These are phyloP conservation scores for Alectoris magna DNA, from an alignment of 2,797 vertebrate species.

Conservation along the genomic window DNA sequence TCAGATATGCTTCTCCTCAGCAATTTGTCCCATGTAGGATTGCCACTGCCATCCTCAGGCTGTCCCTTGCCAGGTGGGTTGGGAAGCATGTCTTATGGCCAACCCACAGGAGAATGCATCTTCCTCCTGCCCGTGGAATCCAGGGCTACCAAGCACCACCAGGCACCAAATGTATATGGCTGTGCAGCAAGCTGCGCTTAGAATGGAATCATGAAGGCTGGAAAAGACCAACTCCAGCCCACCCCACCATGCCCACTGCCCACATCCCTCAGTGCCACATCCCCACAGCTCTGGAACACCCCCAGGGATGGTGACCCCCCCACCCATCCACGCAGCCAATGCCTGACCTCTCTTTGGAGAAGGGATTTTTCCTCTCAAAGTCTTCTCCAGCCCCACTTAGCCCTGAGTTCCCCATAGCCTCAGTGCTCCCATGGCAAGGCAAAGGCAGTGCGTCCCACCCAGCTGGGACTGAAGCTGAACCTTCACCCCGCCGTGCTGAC, in stretches of 20 bases:
- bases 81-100: no score
- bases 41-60: not conserved
- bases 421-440: accelerated
- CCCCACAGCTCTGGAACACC: no score
- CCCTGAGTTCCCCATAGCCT: not conserved
- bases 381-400: not conserved
- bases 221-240: no score
- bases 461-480: not conserved
- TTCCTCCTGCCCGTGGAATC: not conserved
- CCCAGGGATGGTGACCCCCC: no score
- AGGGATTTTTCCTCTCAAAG: not conserved
- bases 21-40: no score
- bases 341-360: no score
- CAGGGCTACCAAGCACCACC: not conserved
- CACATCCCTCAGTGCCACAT: no score
- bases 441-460: not conserved
- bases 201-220: not conserved
- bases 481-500: not conserved
- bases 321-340: no score
- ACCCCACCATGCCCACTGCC: no score
- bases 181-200: not conserved
- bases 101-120: not conserved
- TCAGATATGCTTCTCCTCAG: not conserved
- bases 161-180: not conserved
- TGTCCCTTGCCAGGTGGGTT: not conserved